phyloP scores from a whole-genome alignment of 2,797 vertebrate species.

The Kryptopterus vitreolus region DNA sequence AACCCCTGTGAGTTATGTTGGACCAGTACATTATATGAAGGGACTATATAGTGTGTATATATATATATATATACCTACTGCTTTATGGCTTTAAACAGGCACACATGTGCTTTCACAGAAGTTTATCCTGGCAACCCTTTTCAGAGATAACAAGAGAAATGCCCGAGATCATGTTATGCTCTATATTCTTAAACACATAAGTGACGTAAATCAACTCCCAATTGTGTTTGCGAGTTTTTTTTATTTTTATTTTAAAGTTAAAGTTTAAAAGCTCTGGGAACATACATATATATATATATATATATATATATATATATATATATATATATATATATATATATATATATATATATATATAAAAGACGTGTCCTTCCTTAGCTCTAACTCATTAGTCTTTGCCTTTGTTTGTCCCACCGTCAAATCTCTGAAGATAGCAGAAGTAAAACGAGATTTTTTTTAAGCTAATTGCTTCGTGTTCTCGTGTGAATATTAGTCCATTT shows the following conservation, averaged over 20 bases:
- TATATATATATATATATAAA: too few relatives aligned
- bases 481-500: background rate
- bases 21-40: too few relatives aligned
- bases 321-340: too few relatives aligned
- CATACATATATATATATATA: too few relatives aligned
- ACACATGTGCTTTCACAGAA: background rate
- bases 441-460: conserved; percentile 11
- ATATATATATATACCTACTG: too few relatives aligned
- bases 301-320: too few relatives aligned
- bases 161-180: background rate
- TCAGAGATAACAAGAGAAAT: background rate
- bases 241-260: too few relatives aligned
- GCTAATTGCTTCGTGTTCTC: background rate
- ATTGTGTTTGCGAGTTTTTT: too few relatives aligned
- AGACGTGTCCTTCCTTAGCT: background rate
- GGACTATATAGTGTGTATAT: background rate
- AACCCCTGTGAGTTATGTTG: too few relatives aligned
- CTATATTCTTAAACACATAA: too few relatives aligned
- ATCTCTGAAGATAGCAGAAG: background rate
- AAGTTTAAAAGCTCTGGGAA: too few relatives aligned
- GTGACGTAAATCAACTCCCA: too few relatives aligned
- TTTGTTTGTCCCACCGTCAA: background rate
- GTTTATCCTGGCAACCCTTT: background rate
- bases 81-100: background rate
- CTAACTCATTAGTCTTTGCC: conserved; percentile 9